Evolutionary conservation across 2,888 invertebrate genomes (phyloP).

Genomic region (Nephrotoma flavescens): DNA sequence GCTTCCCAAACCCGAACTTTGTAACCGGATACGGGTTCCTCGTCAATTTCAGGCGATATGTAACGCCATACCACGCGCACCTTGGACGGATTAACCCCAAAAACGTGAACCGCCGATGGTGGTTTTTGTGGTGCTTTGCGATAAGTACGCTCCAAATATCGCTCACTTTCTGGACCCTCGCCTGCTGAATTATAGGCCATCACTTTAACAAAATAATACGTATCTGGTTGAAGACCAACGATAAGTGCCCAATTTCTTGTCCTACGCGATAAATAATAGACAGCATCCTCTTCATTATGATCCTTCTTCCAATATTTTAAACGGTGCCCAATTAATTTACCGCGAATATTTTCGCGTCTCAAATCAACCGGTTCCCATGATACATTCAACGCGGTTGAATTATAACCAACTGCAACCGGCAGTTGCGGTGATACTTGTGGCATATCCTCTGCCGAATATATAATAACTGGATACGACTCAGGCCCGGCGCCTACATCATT

Average conservation of each 20-base stretch:
- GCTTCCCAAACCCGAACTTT: conserved; percentile 92
- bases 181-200: conserved; percentile 96
- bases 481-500: conserved; percentile 75
- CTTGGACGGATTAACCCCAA: conserved; percentile 70
- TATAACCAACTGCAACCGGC: conserved; percentile 63
- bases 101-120: conserved; percentile 80
- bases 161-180: conserved; percentile 89
- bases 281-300: conserved; percentile 58
- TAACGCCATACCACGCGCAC: conserved; percentile 87
- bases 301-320: conserved; percentile 82
- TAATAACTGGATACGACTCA: conserved; percentile 53
- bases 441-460: conserved; percentile 85
- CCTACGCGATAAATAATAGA: conserved; percentile 73
- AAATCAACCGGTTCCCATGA: conserved; percentile 81
- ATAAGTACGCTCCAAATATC: conserved; percentile 72
- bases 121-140: conserved; percentile 89
- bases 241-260: conserved; percentile 77
- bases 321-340: conserved; percentile 83
- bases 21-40: conserved; percentile 88
- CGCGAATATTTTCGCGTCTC: conserved; percentile 68
- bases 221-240: conserved; percentile 84
- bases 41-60: conserved; percentile 75
- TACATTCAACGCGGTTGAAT: conserved; percentile 85
- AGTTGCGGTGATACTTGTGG: conserved; percentile 79
- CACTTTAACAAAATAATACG: conserved; percentile 83